Conservation (phyloP, 2,797 vertebrate species). For the Rhabdophis nuchalis region DNA sequence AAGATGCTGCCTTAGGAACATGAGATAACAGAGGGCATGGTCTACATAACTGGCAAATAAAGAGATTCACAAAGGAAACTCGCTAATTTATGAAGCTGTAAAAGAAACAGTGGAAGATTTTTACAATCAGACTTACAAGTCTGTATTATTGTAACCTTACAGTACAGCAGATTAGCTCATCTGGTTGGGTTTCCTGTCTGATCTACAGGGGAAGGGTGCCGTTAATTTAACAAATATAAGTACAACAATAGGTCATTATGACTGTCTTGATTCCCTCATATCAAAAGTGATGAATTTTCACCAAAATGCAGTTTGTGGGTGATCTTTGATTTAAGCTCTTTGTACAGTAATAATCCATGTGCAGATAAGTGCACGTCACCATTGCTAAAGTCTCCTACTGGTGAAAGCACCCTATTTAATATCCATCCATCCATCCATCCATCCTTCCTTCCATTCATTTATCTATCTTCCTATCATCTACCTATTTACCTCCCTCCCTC, state of each 20-base stretch:
- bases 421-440: too few relatives aligned
- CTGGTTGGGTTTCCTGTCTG: neutral
- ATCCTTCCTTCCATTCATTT: too few relatives aligned
- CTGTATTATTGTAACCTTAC: neutral
- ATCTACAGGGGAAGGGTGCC: neutral
- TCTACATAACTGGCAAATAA: neutral
- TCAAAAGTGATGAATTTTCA: neutral
- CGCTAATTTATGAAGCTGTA: neutral
- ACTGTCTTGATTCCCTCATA: neutral
- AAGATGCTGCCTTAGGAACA: neutral
- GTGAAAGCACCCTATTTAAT: too few relatives aligned
- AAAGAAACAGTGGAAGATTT: neutral
- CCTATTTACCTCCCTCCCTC: neutral
- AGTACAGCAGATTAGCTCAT: neutral
- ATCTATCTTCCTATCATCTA: too few relatives aligned
- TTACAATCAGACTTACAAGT: neutral
- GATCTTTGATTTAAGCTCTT: too few relatives aligned
- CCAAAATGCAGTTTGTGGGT: too few relatives aligned
- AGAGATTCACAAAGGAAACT: neutral
- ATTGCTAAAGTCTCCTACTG: too few relatives aligned
- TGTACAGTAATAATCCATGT: too few relatives aligned
- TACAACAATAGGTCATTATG: neutral
- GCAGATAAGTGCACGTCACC: too few relatives aligned
- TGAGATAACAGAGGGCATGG: neutral
- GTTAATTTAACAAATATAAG: neutral